Conservation (phyloP, 2,888 invertebrate species). For the Liodrosophila aerea region DNA sequence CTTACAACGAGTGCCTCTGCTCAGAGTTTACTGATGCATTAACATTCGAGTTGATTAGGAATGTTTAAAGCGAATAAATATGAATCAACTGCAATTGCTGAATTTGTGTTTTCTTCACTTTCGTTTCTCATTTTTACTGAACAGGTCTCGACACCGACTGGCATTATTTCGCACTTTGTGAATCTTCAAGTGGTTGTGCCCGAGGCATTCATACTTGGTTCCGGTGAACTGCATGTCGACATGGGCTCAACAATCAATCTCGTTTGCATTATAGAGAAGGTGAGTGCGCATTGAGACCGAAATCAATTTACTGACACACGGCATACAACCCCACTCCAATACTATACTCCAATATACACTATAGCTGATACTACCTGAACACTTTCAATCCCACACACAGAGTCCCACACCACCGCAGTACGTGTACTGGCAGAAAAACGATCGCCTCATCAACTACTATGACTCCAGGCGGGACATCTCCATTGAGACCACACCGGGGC, state of each 20-base stretch:
- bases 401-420: slow-evolving; percentile 96
- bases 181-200: slow-evolving; percentile 94
- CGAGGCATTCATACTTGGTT: slow-evolving; percentile 93
- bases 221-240: slow-evolving; percentile 94
- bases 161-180: slow-evolving; percentile 93
- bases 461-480: slow-evolving; percentile 90
- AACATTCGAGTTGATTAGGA: slow-evolving; percentile 61
- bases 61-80: slow-evolving; percentile 46
- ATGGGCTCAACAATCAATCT: slow-evolving; percentile 94
- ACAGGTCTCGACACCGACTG: slow-evolving; percentile 92
- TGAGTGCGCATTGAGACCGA: no score
- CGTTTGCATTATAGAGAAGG: slow-evolving; percentile 95
- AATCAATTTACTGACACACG: not conserved
- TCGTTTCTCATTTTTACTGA: slow-evolving; percentile 10
- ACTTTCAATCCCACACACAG: slow-evolving; percentile 81
- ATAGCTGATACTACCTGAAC: not conserved
- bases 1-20: slow-evolving; percentile 27
- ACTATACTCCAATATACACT: slow-evolving; percentile 18
- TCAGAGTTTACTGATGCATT: slow-evolving; percentile 63
- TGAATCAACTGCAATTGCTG: slow-evolving; percentile 31
- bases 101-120: slow-evolving; percentile 21
- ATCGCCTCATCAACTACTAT: slow-evolving; percentile 96
- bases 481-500: slow-evolving; percentile 92
- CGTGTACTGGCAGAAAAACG: slow-evolving; percentile 98
- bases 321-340: slow-evolving; percentile 8